Evolutionary conservation across 2,113 vertebrate genomes (phyloP).

Genomic region (Piaya cayana): DNA sequence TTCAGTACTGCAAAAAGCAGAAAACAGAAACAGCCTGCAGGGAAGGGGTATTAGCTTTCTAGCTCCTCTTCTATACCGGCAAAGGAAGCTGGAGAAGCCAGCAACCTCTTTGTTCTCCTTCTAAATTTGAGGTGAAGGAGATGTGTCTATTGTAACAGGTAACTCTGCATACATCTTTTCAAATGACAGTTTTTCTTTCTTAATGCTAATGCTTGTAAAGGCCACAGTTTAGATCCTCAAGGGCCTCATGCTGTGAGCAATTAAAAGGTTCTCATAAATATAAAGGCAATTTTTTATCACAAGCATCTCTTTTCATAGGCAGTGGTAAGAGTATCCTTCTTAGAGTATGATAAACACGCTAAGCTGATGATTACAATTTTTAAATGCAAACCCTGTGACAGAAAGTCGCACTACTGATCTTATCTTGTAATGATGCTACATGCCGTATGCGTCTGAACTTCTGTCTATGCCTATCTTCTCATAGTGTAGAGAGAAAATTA

Average conservation of each 20-base stretch:
- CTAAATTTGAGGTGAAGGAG: background rate
- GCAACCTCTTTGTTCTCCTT: background rate
- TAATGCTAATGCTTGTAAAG: background rate
- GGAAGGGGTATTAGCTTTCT: background rate
- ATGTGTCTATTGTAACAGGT: background rate
- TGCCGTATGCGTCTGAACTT: background rate
- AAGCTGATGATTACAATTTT: slow-evolving; percentile 18
- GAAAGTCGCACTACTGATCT: background rate
- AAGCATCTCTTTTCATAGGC: background rate
- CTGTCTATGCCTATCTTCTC: background rate
- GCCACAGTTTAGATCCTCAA: background rate
- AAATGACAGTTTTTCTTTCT: background rate
- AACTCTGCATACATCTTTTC: background rate
- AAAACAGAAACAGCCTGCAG: background rate
- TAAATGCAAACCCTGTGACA: slow-evolving; percentile 20
- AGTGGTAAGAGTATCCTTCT: background rate
- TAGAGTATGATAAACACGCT: background rate
- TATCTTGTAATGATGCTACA: background rate
- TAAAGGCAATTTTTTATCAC: background rate
- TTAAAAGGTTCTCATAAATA: slow-evolving; percentile 32
- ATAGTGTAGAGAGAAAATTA: slow-evolving; percentile 9
- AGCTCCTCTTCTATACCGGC: background rate
- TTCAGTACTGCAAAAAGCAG: background rate
- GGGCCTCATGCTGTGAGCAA: background rate
- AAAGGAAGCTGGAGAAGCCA: background rate